These are phyloP conservation scores for Atherix ibis DNA, from an alignment of 2,888 invertebrate species.

Conservation along the genomic window DNA sequence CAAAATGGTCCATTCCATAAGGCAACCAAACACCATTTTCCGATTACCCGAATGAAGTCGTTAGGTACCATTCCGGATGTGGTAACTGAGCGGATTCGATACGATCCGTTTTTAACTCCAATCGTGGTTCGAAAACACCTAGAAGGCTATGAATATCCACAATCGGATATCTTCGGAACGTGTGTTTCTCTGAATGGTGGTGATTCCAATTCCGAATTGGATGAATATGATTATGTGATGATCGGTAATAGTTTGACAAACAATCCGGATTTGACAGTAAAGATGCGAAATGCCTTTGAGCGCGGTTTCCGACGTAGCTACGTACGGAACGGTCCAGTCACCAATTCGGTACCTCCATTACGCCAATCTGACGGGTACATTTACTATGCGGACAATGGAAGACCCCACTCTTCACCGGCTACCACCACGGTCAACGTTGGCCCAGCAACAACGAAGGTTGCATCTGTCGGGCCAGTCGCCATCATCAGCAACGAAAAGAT, in stretches of 20 bases:
- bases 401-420: too few species aligned
- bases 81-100: conserved; percentile 25
- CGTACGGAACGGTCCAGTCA: conserved; percentile 7
- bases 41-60: conserved; percentile 32
- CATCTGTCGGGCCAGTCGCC: too few species aligned
- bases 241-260: conserved; percentile 1
- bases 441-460: too few species aligned
- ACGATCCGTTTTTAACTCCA: conserved; percentile 31
- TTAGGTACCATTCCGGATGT: conserved; percentile 32
- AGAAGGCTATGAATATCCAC: conserved; percentile 4
- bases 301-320: conserved; percentile 28
- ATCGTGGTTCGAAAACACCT: conserved; percentile 25
- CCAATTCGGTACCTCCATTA: conserved; percentile 23
- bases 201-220: conserved; percentile 5
- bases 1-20: conserved; percentile 1
- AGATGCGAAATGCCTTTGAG: conserved; percentile 19
- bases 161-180: background rate
- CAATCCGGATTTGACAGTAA: conserved; percentile 2
- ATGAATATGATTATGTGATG: conserved; percentile 6
- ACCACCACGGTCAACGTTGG: too few species aligned
- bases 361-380: conserved; percentile 21
- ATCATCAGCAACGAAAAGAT: too few species aligned
- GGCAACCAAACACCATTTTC: conserved; percentile 15
- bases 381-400: conserved; percentile 14
- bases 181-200: conserved; percentile 2